Conservation (phyloP, 1,140 invertebrate species). For the Orius insidiosus region DNA sequence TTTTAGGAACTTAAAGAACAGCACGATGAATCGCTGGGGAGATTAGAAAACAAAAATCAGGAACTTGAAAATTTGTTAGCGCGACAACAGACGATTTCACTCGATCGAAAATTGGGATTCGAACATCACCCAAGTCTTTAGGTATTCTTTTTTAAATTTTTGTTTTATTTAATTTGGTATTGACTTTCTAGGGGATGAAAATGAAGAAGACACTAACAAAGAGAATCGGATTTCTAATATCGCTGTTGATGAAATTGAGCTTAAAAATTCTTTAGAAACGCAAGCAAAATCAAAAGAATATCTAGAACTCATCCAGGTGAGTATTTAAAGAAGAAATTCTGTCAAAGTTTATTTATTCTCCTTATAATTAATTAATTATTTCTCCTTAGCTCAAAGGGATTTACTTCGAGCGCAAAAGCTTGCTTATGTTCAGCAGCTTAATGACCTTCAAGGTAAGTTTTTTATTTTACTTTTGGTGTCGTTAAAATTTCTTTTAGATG, state of each 20-base stretch:
- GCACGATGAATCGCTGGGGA: slow-evolving; percentile 29
- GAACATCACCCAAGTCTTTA: slow-evolving; percentile 19
- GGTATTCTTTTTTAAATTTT: slow-evolving; percentile 15
- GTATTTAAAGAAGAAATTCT: no score
- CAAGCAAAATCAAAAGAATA: no score
- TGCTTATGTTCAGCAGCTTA: no score
- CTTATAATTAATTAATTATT: no score
- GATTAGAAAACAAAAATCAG: slow-evolving; percentile 29
- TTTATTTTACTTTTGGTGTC: no score
- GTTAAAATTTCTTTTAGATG: no score
- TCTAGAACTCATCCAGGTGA: no score
- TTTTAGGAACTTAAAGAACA: slow-evolving; percentile 27
- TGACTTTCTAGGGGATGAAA: slow-evolving; percentile 27
- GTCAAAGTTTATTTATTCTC: no score
- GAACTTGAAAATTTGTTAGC: slow-evolving; percentile 28
- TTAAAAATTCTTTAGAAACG: background rate
- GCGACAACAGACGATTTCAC: slow-evolving; percentile 23
- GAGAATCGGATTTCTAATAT: slow-evolving; percentile 8
- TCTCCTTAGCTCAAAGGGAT: no score
- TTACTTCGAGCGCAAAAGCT: no score
- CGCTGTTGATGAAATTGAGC: slow-evolving; percentile 2
- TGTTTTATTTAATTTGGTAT: background rate
- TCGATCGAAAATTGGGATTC: slow-evolving; percentile 8
- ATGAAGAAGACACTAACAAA: slow-evolving; percentile 7
- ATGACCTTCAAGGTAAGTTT: no score